Conservation (phyloP, 1,140 invertebrate genomes). For the Goniozus legneri region DNA sequence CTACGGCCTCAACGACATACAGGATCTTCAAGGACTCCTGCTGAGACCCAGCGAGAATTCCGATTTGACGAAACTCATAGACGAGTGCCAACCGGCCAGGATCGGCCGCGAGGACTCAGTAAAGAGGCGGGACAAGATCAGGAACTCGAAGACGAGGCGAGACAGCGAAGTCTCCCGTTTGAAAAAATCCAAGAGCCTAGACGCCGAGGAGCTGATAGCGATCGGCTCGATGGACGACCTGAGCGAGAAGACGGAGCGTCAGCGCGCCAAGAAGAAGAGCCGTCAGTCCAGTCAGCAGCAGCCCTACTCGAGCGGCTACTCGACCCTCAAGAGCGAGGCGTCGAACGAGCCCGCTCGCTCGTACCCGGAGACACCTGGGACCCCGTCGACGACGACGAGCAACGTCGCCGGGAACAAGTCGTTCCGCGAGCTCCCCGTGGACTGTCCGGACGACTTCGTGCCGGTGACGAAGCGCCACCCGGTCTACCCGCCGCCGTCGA, state of each 20-base stretch:
- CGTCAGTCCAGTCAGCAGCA: too few species aligned
- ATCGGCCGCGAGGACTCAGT: background rate
- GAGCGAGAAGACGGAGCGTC: slow-evolving; percentile 30
- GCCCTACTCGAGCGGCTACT: slow-evolving; percentile 49
- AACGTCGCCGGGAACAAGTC: slow-evolving; percentile 41
- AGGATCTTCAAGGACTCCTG: slow-evolving; percentile 37
- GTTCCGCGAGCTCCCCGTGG: slow-evolving; percentile 70
- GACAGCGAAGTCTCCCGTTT: slow-evolving; percentile 11
- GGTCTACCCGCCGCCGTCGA: slow-evolving; percentile 66
- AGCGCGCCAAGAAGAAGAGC: slow-evolving; percentile 36
- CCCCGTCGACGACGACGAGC: slow-evolving; percentile 31
- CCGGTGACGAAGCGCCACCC: slow-evolving; percentile 70
- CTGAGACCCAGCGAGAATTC: slow-evolving; percentile 43
- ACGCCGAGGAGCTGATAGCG: slow-evolving; percentile 39
- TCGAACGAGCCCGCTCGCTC: too few species aligned
- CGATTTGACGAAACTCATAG: slow-evolving; percentile 41
- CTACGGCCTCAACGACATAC: slow-evolving; percentile 43
- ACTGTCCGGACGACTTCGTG: slow-evolving; percentile 73
- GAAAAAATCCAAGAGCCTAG: slow-evolving; percentile 18
- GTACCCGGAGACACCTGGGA: too few species aligned
- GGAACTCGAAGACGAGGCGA: slow-evolving; percentile 18
- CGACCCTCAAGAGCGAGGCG: slow-evolving; percentile 51
- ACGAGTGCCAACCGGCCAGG: slow-evolving; percentile 28
- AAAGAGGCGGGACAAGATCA: slow-evolving; percentile 9
- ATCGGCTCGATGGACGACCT: slow-evolving; percentile 55